A percentile compares a stretch with the other conserved stretches of the same genome.
Evolutionary conservation across 1,140 invertebrate species (phyloP).

Genomic region (Plectrocnemia conspersa): DNA sequence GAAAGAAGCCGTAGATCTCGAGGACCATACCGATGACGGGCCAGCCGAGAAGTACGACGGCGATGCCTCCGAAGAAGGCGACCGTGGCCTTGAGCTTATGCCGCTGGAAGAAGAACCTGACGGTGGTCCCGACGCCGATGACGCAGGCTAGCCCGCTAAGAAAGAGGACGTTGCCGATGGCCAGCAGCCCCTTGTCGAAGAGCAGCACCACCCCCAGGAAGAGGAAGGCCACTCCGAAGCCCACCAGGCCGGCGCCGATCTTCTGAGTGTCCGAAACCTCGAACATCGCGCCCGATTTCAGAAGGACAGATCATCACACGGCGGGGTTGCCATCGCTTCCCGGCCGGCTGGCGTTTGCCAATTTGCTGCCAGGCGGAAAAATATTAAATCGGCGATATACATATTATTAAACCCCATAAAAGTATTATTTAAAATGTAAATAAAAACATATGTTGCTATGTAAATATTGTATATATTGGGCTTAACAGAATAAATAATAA

Average conservation of each 20-base stretch:
- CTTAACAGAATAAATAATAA: too few relatives aligned
- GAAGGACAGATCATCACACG: too few relatives aligned
- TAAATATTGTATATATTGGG: too few relatives aligned
- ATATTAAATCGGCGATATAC: too few relatives aligned
- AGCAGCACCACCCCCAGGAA: constrained; percentile 91
- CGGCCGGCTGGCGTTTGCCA: too few relatives aligned
- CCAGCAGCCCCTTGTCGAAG: constrained; percentile 96
- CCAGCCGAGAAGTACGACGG: constrained; percentile 92
- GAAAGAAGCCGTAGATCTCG: constrained; percentile 84
- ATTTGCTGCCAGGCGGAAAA: too few relatives aligned
- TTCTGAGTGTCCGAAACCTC: constrained; percentile 73
- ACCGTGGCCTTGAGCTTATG: constrained; percentile 92
- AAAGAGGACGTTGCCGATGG: constrained; percentile 98
- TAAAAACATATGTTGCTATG: too few relatives aligned
- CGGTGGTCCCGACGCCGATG: constrained; percentile 91
- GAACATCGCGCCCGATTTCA: constrained; percentile 58
- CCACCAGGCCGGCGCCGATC: constrained; percentile 95
- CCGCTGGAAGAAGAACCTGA: constrained; percentile 96
- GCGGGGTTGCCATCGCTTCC: too few relatives aligned
- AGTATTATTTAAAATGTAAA: too few relatives aligned
- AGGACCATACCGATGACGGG: constrained; percentile 94
- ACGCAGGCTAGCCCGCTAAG: constrained; percentile 92
- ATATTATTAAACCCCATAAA: too few relatives aligned
- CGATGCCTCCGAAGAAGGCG: constrained; percentile 92
- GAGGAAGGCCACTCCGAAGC: constrained; percentile 93